phyloP scores from a whole-genome alignment of 2,113 vertebrate species.

The Cynocephalus volans region DNA sequence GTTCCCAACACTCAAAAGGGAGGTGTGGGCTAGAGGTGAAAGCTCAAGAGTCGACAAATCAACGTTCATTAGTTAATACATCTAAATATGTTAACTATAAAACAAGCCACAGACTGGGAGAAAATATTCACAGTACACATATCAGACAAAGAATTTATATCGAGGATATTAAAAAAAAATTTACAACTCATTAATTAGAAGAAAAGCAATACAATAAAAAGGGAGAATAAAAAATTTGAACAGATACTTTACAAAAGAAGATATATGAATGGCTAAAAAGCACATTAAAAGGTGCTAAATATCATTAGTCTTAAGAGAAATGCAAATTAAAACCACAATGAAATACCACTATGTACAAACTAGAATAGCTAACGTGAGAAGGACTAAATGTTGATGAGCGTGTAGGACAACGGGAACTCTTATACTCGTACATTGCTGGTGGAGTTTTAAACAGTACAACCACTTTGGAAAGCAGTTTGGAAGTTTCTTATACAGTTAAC shows the following conservation, averaged over 20 bases:
- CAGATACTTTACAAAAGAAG: constrained; percentile 1
- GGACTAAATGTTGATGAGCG: neutral
- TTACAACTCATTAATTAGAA: constrained; percentile 39
- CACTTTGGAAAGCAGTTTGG: neutral
- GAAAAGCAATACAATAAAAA: neutral
- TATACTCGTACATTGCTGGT: neutral
- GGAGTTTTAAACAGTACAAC: neutral
- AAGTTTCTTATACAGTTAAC: neutral
- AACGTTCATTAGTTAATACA: neutral
- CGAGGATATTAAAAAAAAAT: neutral
- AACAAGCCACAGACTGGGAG: neutral
- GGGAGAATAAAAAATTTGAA: constrained; percentile 3
- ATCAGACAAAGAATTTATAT: neutral
- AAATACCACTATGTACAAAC: neutral
- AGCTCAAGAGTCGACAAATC: neutral
- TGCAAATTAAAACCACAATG: neutral
- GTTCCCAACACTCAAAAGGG: neutral
- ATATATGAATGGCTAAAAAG: neutral
- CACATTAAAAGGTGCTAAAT: neutral
- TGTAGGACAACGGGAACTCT: neutral
- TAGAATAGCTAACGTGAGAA: neutral
- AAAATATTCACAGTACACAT: neutral
- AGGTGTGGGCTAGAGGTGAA: neutral
- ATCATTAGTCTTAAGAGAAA: neutral
- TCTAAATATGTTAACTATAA: neutral